Conservation (phyloP, 1,140 invertebrate species). For the Asbolus verrucosus region DNA sequence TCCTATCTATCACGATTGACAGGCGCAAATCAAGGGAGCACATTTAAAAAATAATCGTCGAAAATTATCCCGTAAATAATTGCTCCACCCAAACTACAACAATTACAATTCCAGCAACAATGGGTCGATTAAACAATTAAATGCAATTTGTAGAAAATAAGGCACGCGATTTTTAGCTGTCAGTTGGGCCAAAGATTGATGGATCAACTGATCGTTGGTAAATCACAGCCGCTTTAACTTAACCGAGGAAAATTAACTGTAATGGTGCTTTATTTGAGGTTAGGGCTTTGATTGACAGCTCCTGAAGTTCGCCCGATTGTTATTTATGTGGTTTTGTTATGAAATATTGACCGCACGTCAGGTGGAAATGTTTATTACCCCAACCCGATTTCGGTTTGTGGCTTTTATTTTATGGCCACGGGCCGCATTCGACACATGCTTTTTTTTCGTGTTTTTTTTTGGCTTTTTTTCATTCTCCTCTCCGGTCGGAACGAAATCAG, state of each 20-base stretch:
- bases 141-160: slow-evolving; percentile 53
- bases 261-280: slow-evolving; percentile 50
- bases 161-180: slow-evolving; percentile 55
- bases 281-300: slow-evolving; percentile 56
- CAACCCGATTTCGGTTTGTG: slow-evolving; percentile 40
- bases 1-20: slow-evolving; percentile 56
- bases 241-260: slow-evolving; percentile 45
- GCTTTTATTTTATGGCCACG: slow-evolving; percentile 14
- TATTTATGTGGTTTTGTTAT: slow-evolving; percentile 55
- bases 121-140: slow-evolving; percentile 55
- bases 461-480: no score
- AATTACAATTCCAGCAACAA: slow-evolving; percentile 45
- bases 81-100: slow-evolving; percentile 35
- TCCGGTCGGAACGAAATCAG: no score
- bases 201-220: slow-evolving; percentile 46
- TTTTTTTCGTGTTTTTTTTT: no score
- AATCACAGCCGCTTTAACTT: slow-evolving; percentile 36
- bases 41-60: slow-evolving; percentile 51
- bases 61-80: slow-evolving; percentile 50
- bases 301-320: slow-evolving; percentile 53
- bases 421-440: slow-evolving; percentile 19
- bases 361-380: slow-evolving; percentile 50
- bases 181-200: slow-evolving; percentile 51
- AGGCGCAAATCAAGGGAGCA: slow-evolving; percentile 50
- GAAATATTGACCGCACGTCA: slow-evolving; percentile 51